Evolutionary conservation across 2,797 vertebrate species (phyloP).

Genomic region (Sebastiscus tertius): DNA sequence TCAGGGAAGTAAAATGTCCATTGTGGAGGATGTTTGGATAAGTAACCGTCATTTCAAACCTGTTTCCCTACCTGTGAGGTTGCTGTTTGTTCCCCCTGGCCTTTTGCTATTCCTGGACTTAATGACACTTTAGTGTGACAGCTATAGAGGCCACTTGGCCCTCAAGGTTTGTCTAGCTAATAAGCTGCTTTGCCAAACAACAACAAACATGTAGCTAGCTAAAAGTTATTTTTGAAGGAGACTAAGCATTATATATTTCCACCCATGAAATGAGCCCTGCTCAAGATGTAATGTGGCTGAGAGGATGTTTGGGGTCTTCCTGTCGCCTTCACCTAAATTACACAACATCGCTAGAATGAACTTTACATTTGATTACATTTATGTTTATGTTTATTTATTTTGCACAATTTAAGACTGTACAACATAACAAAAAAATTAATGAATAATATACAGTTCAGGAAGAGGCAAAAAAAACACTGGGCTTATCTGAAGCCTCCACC

Average conservation of each 20-base stretch:
- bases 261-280: background rate
- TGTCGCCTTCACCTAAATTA: background rate
- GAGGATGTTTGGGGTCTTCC: too few species aligned
- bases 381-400: background rate
- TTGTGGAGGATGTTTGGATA: too few species aligned
- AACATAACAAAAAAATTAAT: too few species aligned
- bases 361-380: background rate
- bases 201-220: background rate
- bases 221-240: background rate
- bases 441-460: too few species aligned
- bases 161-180: background rate
- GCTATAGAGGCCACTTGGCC: background rate
- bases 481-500: too few species aligned
- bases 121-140: background rate
- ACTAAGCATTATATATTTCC: background rate
- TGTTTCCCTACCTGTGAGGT: background rate
- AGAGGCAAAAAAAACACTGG: too few species aligned
- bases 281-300: background rate
- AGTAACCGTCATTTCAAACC: background rate
- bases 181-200: background rate
- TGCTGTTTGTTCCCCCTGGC: background rate
- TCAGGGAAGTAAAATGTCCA: background rate
- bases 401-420: too few species aligned
- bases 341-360: background rate
- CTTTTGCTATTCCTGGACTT: background rate